Conservation (phyloP, 2,888 invertebrate genomes). For the Nephrotoma guestfalica region DNA sequence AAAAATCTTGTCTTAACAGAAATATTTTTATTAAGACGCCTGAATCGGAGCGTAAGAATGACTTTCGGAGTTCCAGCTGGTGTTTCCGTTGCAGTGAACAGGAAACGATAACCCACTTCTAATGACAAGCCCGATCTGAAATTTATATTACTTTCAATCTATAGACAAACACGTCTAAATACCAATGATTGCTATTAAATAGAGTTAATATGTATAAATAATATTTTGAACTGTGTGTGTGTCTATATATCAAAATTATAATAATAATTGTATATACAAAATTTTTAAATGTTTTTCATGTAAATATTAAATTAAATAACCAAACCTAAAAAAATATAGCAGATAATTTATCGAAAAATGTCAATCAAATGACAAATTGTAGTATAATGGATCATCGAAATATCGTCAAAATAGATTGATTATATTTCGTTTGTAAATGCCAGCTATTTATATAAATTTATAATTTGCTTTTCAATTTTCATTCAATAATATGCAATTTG, state of each 20-base stretch:
- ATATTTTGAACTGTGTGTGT: background rate
- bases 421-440: background rate
- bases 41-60: too few relatives aligned
- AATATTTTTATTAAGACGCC: too few relatives aligned
- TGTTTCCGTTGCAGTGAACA: too few relatives aligned
- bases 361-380: slow-evolving; percentile 6
- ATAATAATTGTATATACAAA: background rate
- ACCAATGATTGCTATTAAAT: too few relatives aligned
- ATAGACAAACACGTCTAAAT: too few relatives aligned
- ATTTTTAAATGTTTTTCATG: background rate
- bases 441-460: background rate
- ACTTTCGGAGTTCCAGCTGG: too few relatives aligned
- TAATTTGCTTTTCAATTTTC: background rate
- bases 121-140: too few relatives aligned
- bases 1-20: too few relatives aligned
- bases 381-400: slow-evolving; percentile 6
- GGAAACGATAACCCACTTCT: too few relatives aligned
- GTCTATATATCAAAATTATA: background rate
- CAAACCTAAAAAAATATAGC: background rate
- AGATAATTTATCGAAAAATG: slow-evolving; percentile 2
- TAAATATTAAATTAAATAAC: background rate
- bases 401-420: background rate
- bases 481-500: background rate
- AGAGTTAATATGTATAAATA: background rate
- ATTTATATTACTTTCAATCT: too few relatives aligned